Evolutionary conservation across 2,113 vertebrate genomes (phyloP).

Genomic region (Electrona antarctica): DNA sequence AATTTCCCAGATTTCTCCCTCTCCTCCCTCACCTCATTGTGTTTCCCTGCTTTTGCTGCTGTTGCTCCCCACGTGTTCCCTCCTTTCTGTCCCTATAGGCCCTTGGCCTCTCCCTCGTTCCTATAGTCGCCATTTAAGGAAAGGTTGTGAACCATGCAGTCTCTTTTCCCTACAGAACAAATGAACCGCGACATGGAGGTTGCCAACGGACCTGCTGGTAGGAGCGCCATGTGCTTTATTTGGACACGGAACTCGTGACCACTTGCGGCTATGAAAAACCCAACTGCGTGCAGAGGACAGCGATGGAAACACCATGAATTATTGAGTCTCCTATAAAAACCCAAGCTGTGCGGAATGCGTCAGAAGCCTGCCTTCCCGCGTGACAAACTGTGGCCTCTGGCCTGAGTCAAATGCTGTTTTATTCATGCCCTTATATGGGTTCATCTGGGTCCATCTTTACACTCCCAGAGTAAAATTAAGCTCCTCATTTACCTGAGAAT

Average conservation of each 20-base stretch:
- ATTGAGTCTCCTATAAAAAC: slow-evolving; percentile 51
- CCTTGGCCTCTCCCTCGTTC: no score
- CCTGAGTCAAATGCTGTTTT: slow-evolving; percentile 41
- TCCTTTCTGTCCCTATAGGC: no score
- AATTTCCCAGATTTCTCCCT: no score
- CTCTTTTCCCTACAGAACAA: not conserved
- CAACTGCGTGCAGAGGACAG: slow-evolving; percentile 31
- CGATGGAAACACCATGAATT: slow-evolving; percentile 40
- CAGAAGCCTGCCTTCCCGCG: slow-evolving; percentile 31
- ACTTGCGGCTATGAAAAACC: slow-evolving; percentile 6
- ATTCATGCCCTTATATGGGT: slow-evolving; percentile 41
- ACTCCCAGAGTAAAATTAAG: no score
- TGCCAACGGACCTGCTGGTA: not conserved
- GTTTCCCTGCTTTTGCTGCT: no score
- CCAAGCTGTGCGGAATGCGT: slow-evolving; percentile 37
- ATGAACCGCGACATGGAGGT: not conserved
- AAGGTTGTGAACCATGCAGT: no score
- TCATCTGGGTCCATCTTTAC: not conserved
- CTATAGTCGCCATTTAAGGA: no score
- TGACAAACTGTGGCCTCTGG: slow-evolving; percentile 26
- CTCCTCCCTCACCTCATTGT: no score
- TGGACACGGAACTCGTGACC: slow-evolving; percentile 3
- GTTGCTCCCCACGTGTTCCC: no score
- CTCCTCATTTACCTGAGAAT: no score
- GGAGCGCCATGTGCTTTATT: slow-evolving; percentile 12